Base-by-base conservation (phyloP, 1,140 invertebrate species). In the Polyergus mexicanus region DNA sequence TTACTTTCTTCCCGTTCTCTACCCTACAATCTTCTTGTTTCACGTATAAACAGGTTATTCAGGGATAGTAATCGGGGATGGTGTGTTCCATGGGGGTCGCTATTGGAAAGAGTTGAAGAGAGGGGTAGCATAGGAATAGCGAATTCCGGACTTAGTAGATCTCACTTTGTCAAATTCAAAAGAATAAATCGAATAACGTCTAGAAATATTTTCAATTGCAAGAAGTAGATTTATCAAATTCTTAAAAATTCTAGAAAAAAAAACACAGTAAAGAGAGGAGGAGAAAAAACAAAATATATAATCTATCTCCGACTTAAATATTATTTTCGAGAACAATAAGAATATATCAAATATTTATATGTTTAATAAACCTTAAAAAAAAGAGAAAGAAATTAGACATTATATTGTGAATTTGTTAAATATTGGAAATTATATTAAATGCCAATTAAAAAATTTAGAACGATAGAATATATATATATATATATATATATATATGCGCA, bases 141-240 rank as follows among this genome's bases (percentile, higher is more conserved):
- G 62, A 44, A 69, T 81, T 62, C n/a, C 54, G 28, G 41, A 60
- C 62, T 58, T 58, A 58, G n/a, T 58, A 54, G 51, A 86, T 76
- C 90, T 86, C 78, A 54, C 85, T 44, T 76, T 60, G 58, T 63
- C 66, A 66, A 75, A 44, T 77, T 88, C 81, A 44, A 83, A 91
- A 22, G 84, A 72, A 83, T 77, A 88, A 86, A 91, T 90, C 85
- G 86, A 91, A 88, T 91, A 91, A 84, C 68, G 78, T 56, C 74
- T 63, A 77, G 60, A 91, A 89, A 84, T 84, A 72, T 81, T 77
- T 72, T 74, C 69, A 86, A 68, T 76, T 58, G 66, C 41, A 63
- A 62, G 60, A 86, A 77, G 25, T 77, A 75, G 3, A 19, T 7
- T 66, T 22, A 19, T n/a, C 1, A 1, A 54, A 80, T 68, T 80